Evolutionary conservation across 2,888 invertebrate species (phyloP).

Genomic region (Tetragonisca angustula): DNA sequence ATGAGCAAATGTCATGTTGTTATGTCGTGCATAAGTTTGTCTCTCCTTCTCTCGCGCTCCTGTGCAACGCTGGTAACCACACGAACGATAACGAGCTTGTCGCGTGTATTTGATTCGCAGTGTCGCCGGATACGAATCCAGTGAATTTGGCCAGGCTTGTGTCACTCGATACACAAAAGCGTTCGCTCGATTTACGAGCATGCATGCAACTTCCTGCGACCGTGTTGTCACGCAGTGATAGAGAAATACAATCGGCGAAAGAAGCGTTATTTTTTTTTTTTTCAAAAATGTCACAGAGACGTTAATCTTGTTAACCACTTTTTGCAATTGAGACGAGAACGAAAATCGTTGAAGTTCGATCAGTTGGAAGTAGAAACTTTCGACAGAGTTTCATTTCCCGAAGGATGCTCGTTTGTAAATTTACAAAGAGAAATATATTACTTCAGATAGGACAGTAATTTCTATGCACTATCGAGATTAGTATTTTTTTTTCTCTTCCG

Average conservation of each 20-base stretch:
- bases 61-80: slow-evolving; percentile 33
- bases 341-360: no score
- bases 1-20: slow-evolving; percentile 52
- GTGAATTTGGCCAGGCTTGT: slow-evolving; percentile 54
- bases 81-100: slow-evolving; percentile 65
- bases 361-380: no score
- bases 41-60: slow-evolving; percentile 22
- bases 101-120: slow-evolving; percentile 59
- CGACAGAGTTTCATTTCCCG: no score
- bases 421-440: no score
- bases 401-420: no score
- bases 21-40: slow-evolving; percentile 38
- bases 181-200: slow-evolving; percentile 69
- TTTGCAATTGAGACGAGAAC: neutral
- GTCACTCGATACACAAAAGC: slow-evolving; percentile 71
- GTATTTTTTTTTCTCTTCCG: no score
- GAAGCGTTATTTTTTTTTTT: neutral
- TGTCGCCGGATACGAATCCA: slow-evolving; percentile 55
- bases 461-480: no score
- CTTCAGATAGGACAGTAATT: no score
- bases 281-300: neutral
- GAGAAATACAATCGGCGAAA: slow-evolving; percentile 9
- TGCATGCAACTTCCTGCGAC: slow-evolving; percentile 39
- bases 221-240: slow-evolving; percentile 32
- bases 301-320: neutral